A percentile compares a stretch with the other conserved stretches of the same genome.
phyloP scores from a whole-genome alignment of 2,888 invertebrate genomes.

The Leucophenga montana region DNA sequence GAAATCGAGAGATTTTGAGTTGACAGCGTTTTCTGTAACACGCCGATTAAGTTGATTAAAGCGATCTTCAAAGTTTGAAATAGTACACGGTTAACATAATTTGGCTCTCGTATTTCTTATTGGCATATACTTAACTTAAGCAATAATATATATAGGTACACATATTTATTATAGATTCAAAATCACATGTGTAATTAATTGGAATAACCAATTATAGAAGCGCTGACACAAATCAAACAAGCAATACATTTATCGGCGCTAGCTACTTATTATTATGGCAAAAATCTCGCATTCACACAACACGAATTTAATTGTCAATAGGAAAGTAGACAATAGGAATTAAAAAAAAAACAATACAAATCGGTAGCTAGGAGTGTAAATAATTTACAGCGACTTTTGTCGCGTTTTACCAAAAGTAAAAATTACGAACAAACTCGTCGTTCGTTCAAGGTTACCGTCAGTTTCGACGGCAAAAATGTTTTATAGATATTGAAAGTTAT shows the following conservation, averaged over 20 bases:
- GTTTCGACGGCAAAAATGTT: background rate
- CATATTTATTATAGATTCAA: background rate
- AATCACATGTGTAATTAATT: background rate
- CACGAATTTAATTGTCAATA: conserved; percentile 23
- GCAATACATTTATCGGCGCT: background rate
- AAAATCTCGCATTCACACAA: conserved; percentile 10
- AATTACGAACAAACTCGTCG: background rate
- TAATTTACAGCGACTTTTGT: background rate
- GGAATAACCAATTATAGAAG: conserved; percentile 11
- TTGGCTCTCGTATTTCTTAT: background rate
- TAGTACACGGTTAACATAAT: no score
- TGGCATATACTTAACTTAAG: background rate
- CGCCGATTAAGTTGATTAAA: no score
- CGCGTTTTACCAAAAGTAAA: conserved; percentile 2
- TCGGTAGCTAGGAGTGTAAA: background rate
- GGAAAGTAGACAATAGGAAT: background rate
- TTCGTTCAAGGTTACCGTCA: background rate
- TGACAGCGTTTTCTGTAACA: no score
- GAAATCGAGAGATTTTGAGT: no score
- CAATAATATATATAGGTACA: background rate
- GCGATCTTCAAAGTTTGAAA: no score
- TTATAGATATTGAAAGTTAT: background rate
- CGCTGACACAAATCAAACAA: conserved; percentile 12
- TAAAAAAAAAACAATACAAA: background rate
- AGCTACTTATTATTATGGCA: background rate